Evolutionary conservation across 2,888 invertebrate species (phyloP).

Genomic region (Drosophila eohydei): DNA sequence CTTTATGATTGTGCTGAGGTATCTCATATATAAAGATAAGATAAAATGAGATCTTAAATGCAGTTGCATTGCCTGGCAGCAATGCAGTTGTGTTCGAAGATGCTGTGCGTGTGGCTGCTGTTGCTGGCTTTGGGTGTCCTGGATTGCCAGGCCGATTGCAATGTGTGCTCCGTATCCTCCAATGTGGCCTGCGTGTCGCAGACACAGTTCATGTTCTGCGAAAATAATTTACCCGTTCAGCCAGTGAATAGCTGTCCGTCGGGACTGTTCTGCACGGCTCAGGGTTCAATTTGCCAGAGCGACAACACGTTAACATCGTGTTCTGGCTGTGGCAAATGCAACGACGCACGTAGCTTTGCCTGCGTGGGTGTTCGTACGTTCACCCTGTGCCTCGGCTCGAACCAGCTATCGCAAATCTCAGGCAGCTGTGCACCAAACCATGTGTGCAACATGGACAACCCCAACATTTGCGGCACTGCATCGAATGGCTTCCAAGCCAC

Average conservation of each 20-base stretch:
- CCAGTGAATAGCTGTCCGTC: constrained; percentile 45
- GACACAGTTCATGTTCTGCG: constrained; percentile 50
- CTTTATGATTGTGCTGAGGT: constrained; percentile 8
- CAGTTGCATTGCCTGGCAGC: not conserved
- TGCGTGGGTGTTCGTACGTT: constrained; percentile 54
- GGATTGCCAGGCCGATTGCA: constrained; percentile 43
- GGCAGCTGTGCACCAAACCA: constrained; percentile 41
- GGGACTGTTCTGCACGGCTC: constrained; percentile 44
- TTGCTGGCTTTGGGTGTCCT: constrained; percentile 35
- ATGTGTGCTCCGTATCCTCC: constrained; percentile 29
- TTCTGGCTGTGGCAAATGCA: constrained; percentile 44
- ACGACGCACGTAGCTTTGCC: constrained; percentile 42
- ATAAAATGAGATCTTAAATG: constrained; percentile 28
- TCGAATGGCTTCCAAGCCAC: constrained; percentile 32
- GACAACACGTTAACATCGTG: not conserved
- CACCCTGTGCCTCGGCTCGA: constrained; percentile 56
- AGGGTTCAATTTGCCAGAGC: constrained; percentile 32
- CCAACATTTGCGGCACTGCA: constrained; percentile 45
- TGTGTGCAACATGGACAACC: constrained; percentile 46
- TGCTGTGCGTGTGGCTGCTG: constrained; percentile 44
- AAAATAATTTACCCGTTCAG: constrained; percentile 10
- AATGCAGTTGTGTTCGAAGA: constrained; percentile 36
- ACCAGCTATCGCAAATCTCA: constrained; percentile 10
- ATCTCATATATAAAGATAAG: constrained; percentile 31
- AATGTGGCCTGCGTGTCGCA: constrained; percentile 48